Evolutionary conservation across 2,888 invertebrate species (phyloP), one percentile per base, ranked within the genome.

Genomic region (Hesperia comma): DNA sequence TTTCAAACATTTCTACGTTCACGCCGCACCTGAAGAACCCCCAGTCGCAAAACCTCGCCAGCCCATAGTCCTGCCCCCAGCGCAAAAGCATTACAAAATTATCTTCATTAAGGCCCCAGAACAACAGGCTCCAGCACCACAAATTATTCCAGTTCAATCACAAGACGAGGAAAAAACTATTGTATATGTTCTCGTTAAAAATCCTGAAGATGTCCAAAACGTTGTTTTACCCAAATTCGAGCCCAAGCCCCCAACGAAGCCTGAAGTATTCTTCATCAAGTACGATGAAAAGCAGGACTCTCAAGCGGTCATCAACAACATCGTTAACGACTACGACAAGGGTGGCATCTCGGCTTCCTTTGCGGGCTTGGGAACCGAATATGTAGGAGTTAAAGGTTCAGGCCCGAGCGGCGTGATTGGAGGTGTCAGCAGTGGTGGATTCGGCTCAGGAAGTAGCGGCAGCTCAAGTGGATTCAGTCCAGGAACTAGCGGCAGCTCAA

Each of bases 21-120:
- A 91, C 71, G 80, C 87, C 2, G 93, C 93, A 1, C 92, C 92
- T 1, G 91, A 91, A 78, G 92, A 92, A 51, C 88, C 87, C 6
- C 94, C 94, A 77, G 82, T 86, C 71, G 87, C 94, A 56, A 94
- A 94, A 67, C 87, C 92, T 63, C 93, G 95, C 72, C 93, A 94
- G 14, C 94, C 95, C 67, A 83, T 92, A 0, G 90, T 93, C 1
- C 84, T 94, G 1, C 94, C 95, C 6, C 94, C 95, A 40, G 93
- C 96, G 19, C 95, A 96, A 81, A 96, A 96, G 77, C 96, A 96
- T 82, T 95, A 96, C 93, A 96, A 96, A 82, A 96, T 96, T 75
- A 96, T 96, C 83, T 96, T 96, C 92, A 96, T 96, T 80, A 96
- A 96, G 84, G 95, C 96, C 10, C 96, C 96, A 58, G 93, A 94